Evolutionary conservation across 2,888 invertebrate genomes (phyloP).

Genomic region (Cistogaster globosa): DNA sequence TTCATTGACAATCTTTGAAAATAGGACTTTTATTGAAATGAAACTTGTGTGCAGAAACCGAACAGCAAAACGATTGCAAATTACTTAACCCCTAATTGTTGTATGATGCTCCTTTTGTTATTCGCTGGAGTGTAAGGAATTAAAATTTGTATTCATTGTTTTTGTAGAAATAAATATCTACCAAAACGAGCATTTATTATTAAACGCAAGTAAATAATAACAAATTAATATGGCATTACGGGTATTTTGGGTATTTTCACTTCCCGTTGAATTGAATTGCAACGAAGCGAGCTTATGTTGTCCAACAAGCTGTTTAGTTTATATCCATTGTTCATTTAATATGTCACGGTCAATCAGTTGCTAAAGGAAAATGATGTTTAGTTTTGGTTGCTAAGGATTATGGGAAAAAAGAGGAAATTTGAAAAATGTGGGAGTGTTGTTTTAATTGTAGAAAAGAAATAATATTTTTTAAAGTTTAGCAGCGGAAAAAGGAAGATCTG

Average conservation of each 20-base stretch:
- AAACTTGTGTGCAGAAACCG: not conserved
- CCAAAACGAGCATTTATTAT: not conserved
- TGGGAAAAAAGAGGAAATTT: not conserved
- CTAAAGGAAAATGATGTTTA: slow-evolving; percentile 7
- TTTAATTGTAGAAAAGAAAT: not conserved
- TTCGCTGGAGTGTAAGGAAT: slow-evolving; percentile 44
- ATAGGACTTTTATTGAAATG: slow-evolving; percentile 26
- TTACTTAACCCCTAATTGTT: slow-evolving; percentile 68
- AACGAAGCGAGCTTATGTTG: not conserved
- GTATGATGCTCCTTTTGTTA: slow-evolving; percentile 12
- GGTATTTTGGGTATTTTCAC: slow-evolving; percentile 16
- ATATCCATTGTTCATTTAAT: slow-evolving; percentile 48
- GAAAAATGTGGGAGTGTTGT: slow-evolving; percentile 31
- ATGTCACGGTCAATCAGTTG: slow-evolving; percentile 59
- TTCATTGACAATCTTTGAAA: no score
- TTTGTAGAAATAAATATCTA: slow-evolving; percentile 18
- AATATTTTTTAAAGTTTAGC: no score
- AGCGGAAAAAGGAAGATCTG: no score
- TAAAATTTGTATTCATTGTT: slow-evolving; percentile 47
- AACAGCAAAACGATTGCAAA: slow-evolving; percentile 8
- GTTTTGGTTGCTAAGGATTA: not conserved
- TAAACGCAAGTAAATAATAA: slow-evolving; percentile 21
- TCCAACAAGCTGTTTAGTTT: slow-evolving; percentile 47
- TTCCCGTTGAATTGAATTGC: not conserved
- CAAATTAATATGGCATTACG: slow-evolving; percentile 55